Conservation (phyloP, 2,888 invertebrate species). For the Acrobasis consociella region DNA sequence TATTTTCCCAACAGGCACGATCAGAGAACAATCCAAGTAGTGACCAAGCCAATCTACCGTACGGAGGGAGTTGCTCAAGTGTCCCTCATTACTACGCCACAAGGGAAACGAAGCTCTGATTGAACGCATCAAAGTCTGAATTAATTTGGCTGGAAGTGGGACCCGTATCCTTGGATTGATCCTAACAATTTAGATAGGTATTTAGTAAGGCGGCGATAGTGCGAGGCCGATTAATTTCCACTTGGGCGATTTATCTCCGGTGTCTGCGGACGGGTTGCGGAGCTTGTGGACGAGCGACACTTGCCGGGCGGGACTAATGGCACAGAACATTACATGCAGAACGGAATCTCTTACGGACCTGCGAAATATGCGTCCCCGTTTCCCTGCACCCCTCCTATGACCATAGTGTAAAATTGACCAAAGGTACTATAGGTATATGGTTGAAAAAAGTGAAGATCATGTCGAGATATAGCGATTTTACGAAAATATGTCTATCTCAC, state of each 20-base stretch:
- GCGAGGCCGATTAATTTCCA: conserved; percentile 28
- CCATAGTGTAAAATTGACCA: no score
- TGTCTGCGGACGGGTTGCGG: conserved; percentile 24
- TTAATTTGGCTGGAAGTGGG: neutral
- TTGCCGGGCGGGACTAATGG: conserved; percentile 3
- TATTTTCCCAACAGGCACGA: no score
- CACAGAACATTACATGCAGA: no score
- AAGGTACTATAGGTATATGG: no score
- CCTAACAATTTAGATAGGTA: conserved; percentile 38
- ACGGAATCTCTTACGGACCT: no score
- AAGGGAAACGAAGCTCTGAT: conserved; percentile 16
- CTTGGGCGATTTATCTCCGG: conserved; percentile 24
- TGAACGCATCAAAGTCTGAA: neutral
- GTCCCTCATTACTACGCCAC: neutral
- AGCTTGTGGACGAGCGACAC: conserved; percentile 27
- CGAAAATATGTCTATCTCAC: no score
- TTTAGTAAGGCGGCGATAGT: conserved; percentile 32
- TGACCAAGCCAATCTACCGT: conserved; percentile 17
- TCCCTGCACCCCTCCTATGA: no score
- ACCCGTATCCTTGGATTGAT: conserved; percentile 30
- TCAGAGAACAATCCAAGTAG: no score
- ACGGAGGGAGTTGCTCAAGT: conserved; percentile 21
- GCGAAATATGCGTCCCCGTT: no score
- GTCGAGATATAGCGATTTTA: no score
- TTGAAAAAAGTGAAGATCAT: no score